These are phyloP conservation scores for Leptinotarsa peninsularis DNA, from an alignment of 2,888 invertebrate genomes.

Conservation along the genomic window DNA sequence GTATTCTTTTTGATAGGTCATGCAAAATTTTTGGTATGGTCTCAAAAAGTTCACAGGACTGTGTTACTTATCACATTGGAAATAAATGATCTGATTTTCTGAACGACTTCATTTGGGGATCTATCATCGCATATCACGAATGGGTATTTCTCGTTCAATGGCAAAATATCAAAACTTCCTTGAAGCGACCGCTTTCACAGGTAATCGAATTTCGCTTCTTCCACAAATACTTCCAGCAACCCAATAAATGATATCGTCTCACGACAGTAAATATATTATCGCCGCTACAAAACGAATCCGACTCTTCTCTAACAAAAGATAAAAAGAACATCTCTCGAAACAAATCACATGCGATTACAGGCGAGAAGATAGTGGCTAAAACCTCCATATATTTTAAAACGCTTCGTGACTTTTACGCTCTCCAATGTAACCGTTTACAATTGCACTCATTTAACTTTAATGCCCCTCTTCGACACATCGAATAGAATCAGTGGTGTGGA, in stretches of 20 bases:
- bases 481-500: constrained; percentile 11
- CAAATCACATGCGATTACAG: constrained; percentile 25
- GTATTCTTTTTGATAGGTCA: too few relatives aligned
- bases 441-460: constrained; percentile 31
- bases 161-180: too few relatives aligned
- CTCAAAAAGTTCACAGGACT: too few relatives aligned
- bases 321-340: constrained; percentile 9
- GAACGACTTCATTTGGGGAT: too few relatives aligned
- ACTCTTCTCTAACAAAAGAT: background rate
- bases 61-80: too few relatives aligned
- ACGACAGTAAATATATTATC: background rate
- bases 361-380: constrained; percentile 21
- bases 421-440: constrained; percentile 22
- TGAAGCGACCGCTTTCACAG: background rate
- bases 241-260: background rate
- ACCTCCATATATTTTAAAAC: constrained; percentile 22
- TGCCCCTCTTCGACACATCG: constrained; percentile 25
- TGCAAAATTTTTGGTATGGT: too few relatives aligned
- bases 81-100: too few relatives aligned
- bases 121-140: too few relatives aligned
- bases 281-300: background rate
- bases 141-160: too few relatives aligned
- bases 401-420: constrained; percentile 28
- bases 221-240: background rate
- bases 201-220: background rate